These are phyloP conservation scores for Neoarius graeffei DNA, from an alignment of 2,113 vertebrate species.

Conservation along the genomic window DNA sequence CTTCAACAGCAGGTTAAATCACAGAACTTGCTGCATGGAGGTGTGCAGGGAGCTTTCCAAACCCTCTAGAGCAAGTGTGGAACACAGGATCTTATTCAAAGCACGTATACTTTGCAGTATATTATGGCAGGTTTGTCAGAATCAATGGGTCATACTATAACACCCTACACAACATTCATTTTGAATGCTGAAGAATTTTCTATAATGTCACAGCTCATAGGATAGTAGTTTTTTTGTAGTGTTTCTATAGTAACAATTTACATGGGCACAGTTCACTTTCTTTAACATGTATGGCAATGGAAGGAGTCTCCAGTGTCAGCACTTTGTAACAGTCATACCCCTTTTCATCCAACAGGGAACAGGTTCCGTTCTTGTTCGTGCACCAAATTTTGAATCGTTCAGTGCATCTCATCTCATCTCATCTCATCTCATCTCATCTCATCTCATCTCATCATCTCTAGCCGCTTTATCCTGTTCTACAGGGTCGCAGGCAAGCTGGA, in stretches of 20 bases:
- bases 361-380: too few species aligned
- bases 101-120: not conserved
- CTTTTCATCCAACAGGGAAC: too few species aligned
- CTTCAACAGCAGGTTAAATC: constrained; percentile 18
- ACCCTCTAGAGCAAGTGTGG: not conserved
- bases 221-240: not conserved
- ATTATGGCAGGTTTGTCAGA: not conserved
- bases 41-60: not conserved
- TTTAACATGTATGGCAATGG: not conserved
- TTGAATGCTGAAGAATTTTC: not conserved
- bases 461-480: too few species aligned
- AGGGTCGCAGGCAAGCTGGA: too few species aligned
- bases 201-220: not conserved
- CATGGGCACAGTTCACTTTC: not conserved
- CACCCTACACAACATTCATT: not conserved
- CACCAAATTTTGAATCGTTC: too few species aligned
- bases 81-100: not conserved
- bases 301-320: not conserved
- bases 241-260: not conserved
- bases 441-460: too few species aligned
- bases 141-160: not conserved
- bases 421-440: too few species aligned
- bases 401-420: too few species aligned
- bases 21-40: not conserved
- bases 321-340: too few species aligned